Conservation (phyloP, 2,797 vertebrate genomes). For the Anableps anableps region DNA sequence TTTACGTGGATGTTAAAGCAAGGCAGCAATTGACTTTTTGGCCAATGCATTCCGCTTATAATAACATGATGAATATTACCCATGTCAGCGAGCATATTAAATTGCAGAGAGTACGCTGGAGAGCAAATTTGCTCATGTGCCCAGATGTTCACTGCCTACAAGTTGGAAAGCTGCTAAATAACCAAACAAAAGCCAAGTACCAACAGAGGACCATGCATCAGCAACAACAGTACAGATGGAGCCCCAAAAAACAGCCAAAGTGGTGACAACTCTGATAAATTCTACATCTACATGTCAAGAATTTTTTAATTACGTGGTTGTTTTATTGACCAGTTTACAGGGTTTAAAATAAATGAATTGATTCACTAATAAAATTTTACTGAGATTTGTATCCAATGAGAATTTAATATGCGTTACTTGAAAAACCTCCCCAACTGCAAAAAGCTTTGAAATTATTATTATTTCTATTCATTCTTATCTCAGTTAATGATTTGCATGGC, state of each 20-base stretch:
- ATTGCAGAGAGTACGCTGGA: conserved; percentile 32
- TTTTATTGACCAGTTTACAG: background rate
- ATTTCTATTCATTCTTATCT: background rate
- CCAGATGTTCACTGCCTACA: conserved; percentile 57
- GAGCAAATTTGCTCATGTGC: conserved; percentile 30
- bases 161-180: conserved; percentile 57
- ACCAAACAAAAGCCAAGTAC: conserved; percentile 37
- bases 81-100: conserved; percentile 52
- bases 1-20: conserved; percentile 34
- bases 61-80: conserved; percentile 47
- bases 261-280: background rate
- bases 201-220: conserved; percentile 47
- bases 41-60: conserved; percentile 43
- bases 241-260: background rate
- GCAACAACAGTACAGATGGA: conserved; percentile 32
- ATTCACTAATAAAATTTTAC: background rate
- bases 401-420: background rate
- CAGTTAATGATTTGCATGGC: background rate
- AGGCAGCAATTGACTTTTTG: conserved; percentile 34
- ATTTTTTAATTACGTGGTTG: background rate
- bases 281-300: background rate
- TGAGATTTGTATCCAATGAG: background rate
- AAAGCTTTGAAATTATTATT: background rate
- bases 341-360: background rate
- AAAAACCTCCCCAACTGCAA: background rate